Evolutionary conservation across 1,140 invertebrate species (phyloP).

Genomic region (Cyclina sinensis): DNA sequence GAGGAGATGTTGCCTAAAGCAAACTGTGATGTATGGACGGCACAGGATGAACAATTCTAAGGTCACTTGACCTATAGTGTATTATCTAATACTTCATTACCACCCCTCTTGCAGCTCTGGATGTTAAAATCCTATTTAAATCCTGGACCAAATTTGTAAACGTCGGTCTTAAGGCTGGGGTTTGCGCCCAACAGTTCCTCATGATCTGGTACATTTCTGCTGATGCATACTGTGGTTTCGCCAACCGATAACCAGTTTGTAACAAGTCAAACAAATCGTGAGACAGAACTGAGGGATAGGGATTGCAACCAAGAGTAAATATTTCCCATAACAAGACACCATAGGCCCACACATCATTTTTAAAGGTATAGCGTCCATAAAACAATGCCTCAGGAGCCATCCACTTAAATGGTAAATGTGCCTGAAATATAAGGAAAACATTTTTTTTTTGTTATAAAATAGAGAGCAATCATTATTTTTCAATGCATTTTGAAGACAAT

Average conservation of each 20-base stretch:
- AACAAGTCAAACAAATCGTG: conserved; percentile 95
- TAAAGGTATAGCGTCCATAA: conserved; percentile 86
- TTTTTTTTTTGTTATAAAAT: too few species aligned
- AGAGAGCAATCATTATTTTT: too few species aligned
- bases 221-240: conserved; percentile 96
- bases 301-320: conserved; percentile 88
- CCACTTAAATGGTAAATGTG: conserved; percentile 98
- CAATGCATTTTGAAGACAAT: too few species aligned
- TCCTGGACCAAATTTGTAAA: conserved; percentile 96
- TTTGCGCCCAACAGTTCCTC: conserved; percentile 97
- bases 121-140: conserved; percentile 95
- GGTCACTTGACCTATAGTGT: too few species aligned
- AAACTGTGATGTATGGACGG: too few species aligned
- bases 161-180: conserved; percentile 93
- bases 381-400: conserved; percentile 98
- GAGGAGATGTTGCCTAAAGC: too few species aligned
- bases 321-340: conserved; percentile 89
- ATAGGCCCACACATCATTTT: conserved; percentile 89
- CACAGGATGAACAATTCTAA: too few species aligned
- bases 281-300: conserved; percentile 88
- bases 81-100: too few species aligned
- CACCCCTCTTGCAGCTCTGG: conserved; percentile 91
- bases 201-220: conserved; percentile 93
- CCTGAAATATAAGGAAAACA: conserved; percentile 85
- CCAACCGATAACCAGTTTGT: conserved; percentile 96